These are phyloP conservation scores for Portunus trituberculatus DNA, from an alignment of 1,140 invertebrate species.

Conservation along the genomic window DNA sequence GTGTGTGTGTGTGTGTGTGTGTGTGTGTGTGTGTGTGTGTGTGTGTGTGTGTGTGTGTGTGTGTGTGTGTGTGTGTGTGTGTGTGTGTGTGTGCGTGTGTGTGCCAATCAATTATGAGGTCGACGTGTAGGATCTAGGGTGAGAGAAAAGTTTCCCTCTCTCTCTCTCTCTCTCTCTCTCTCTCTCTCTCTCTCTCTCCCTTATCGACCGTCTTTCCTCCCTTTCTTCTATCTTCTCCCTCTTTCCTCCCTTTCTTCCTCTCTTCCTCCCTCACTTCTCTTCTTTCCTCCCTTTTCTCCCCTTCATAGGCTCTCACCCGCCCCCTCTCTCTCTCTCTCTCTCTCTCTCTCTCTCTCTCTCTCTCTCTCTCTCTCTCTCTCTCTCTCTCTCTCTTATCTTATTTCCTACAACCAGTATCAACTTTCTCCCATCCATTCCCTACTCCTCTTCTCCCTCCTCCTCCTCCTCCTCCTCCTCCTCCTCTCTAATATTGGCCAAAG, in stretches of 20 bases:
- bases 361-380: background rate
- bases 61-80: conserved; percentile 20
- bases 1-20: too few relatives aligned
- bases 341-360: background rate
- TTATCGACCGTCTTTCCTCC: background rate
- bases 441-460: background rate
- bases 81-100: conserved; percentile 18
- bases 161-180: background rate
- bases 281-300: background rate
- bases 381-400: background rate
- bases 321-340: background rate
- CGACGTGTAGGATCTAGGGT: background rate
- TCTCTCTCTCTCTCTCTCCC: background rate
- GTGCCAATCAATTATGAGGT: conserved; percentile 2
- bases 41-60: background rate
- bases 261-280: too few relatives aligned
- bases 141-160: background rate
- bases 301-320: background rate
- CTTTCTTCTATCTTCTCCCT: background rate
- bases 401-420: too few relatives aligned
- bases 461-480: background rate
- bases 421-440: background rate
- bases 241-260: background rate
- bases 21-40: too few relatives aligned
- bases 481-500: background rate